phyloP scores from a whole-genome alignment of 2,888 invertebrate species.

The Cantharis lateralis region DNA sequence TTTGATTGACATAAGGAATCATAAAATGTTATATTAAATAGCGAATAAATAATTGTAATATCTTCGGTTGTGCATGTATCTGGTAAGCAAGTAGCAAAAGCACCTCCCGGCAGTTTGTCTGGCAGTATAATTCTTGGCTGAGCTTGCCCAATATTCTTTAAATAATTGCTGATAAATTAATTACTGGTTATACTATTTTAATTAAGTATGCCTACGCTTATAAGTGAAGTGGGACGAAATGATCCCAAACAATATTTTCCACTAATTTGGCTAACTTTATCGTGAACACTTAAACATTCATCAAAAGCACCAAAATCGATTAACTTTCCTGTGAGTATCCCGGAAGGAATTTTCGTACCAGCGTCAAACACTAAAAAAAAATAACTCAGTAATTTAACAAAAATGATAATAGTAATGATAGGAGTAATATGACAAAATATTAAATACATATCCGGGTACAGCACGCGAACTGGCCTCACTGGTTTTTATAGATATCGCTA shows the following conservation, averaged over 20 bases:
- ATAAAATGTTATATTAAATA: neutral
- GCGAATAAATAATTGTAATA: neutral
- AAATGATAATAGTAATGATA: no score
- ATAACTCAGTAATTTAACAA: no score
- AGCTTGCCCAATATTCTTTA: neutral
- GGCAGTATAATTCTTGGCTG: neutral
- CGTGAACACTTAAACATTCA: slow-evolving; percentile 27
- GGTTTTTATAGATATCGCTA: no score
- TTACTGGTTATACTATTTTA: neutral
- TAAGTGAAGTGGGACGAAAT: neutral
- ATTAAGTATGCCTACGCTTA: neutral
- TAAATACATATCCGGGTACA: no score
- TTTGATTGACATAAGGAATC: neutral
- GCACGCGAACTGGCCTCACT: no score
- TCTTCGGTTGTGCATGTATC: slow-evolving; percentile 12
- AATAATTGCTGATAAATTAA: neutral
- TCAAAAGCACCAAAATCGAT: slow-evolving; percentile 34
- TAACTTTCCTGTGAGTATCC: slow-evolving; percentile 31
- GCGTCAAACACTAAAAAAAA: slow-evolving; percentile 36
- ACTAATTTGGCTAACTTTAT: neutral
- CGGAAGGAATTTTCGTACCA: slow-evolving; percentile 32
- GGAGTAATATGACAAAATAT: no score
- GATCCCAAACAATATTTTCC: neutral
- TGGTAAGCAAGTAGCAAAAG: slow-evolving; percentile 25
- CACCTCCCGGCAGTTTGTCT: neutral